Conservation (phyloP, 2,113 vertebrate genomes). For the Caretta caretta region DNA sequence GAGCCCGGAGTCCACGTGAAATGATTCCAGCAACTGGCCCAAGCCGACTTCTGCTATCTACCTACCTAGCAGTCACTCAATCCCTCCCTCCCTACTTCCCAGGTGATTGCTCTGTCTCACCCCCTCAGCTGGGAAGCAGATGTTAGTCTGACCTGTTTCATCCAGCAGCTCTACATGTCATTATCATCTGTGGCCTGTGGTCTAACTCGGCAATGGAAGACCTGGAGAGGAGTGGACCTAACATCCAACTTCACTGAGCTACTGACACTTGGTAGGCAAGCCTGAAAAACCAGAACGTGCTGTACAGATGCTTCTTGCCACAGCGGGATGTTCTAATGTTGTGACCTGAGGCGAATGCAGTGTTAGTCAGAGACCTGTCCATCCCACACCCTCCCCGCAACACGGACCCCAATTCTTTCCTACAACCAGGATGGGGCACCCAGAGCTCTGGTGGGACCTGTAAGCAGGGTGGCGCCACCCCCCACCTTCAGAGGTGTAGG, state of each 20-base stretch:
- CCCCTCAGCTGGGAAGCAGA: not conserved
- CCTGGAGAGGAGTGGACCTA: not conserved
- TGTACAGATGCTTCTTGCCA: not conserved
- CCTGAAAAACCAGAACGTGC: not conserved
- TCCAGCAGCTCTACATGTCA: not conserved
- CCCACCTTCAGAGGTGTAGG: too few relatives aligned
- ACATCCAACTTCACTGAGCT: not conserved
- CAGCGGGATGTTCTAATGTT: not conserved
- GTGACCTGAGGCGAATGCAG: not conserved
- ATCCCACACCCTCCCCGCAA: not conserved
- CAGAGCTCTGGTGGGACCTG: rapidly evolving
- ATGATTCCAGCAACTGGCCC: not conserved
- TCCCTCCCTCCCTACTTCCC: not conserved
- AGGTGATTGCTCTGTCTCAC: not conserved
- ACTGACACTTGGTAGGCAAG: not conserved
- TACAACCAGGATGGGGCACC: too few relatives aligned
- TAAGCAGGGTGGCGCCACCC: not conserved
- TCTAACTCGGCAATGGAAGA: not conserved
- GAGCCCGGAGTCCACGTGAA: not conserved
- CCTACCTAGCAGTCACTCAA: not conserved
- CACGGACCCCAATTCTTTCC: too few relatives aligned
- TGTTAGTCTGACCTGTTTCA: not conserved
- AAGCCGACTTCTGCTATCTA: not conserved
- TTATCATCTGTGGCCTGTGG: not conserved
- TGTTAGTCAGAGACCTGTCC: not conserved